Base-by-base conservation (phyloP, 2,888 invertebrate species). In the Pyrrhia umbra region DNA sequence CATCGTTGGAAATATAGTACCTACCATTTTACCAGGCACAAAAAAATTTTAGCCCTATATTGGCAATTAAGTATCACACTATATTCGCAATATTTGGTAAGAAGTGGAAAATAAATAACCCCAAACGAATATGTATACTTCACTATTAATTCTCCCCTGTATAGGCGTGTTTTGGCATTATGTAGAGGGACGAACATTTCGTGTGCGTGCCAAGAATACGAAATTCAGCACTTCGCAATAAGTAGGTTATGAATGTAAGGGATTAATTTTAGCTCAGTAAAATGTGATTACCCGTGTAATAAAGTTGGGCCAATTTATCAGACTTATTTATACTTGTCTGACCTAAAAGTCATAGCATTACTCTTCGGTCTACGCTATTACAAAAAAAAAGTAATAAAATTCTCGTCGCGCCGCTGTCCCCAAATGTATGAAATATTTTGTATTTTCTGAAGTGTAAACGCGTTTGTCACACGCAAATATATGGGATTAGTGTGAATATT, bases 361-460 rank as follows among this genome's bases (percentile, higher is more conserved):
- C 10, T 16, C 9, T 46, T 21, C 18, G 23, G 15, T 21, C 20
- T 25, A 59, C 20, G 6, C 6, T 15, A 37, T 54, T 50, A 34
- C 5, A 18, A 42, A 47, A 49, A 47, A 13, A 23, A 30, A 9
- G 3, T 37, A 51, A 43, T 56, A 40, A 63, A 47, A 72, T 58
- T 69, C 42, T n/a, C 15, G 45, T 40, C 63, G 8, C 42, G 34
- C 34, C 50, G 13, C 18, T 63, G 39, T 49, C 30, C 64, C 49
- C 20, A n/a, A 54, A 47, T 45, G 16, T 56, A 56, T 58, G 46
- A 52, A 54, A 40, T 58, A 64, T 52, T 34, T 52, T 16, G n/a
- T 49, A 58, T 50, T 64, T 59, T 59, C 47, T 51, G 65, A 60
- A 65, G 57, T 65, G 68, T 75, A 68, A 79, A 79, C 66, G 68